These are phyloP conservation scores for Phymastichus coffea DNA, from an alignment of 1,140 invertebrate genomes.

Conservation along the genomic window DNA sequence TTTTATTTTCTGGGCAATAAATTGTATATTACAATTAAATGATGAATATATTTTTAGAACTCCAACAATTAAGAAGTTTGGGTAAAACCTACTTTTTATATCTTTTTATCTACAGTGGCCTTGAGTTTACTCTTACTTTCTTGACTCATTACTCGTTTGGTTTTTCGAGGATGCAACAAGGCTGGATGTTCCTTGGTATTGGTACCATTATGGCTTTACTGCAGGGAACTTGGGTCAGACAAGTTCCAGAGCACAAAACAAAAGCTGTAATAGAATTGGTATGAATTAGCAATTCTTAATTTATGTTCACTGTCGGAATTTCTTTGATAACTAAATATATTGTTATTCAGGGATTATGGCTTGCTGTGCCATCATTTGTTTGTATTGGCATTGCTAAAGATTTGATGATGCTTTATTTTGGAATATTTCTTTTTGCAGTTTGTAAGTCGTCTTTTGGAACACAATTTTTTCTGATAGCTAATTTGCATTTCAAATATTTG, in stretches of 20 bases:
- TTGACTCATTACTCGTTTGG: slow-evolving; percentile 90
- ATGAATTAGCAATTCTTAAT: slow-evolving; percentile 34
- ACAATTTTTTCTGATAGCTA: slow-evolving; percentile 14
- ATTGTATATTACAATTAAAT: too few species aligned
- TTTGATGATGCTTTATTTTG: slow-evolving; percentile 68
- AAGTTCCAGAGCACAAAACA: slow-evolving; percentile 75
- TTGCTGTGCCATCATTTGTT: slow-evolving; percentile 87
- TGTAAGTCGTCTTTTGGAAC: slow-evolving; percentile 83
- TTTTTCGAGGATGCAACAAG: slow-evolving; percentile 94
- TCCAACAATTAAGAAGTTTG: slow-evolving; percentile 67
- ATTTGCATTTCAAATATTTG: slow-evolving; percentile 28
- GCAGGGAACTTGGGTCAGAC: slow-evolving; percentile 87
- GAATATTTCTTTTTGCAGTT: slow-evolving; percentile 85
- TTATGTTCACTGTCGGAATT: too few species aligned
- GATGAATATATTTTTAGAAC: slow-evolving; percentile 61
- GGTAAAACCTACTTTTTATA: slow-evolving; percentile 93
- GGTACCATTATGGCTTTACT: slow-evolving; percentile 91
- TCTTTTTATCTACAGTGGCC: slow-evolving; percentile 93
- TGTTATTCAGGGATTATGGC: slow-evolving; percentile 74
- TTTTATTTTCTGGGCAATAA: too few species aligned
- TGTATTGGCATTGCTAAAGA: slow-evolving; percentile 75
- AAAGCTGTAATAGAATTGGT: slow-evolving; percentile 71
- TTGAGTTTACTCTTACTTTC: slow-evolving; percentile 98
- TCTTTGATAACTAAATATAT: too few species aligned
- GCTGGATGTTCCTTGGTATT: slow-evolving; percentile 95